A percentile compares a stretch with the other conserved stretches of the same genome.
Evolutionary conservation across 1,140 invertebrate species (phyloP).

Genomic region (Leptinotarsa undecemlineata): DNA sequence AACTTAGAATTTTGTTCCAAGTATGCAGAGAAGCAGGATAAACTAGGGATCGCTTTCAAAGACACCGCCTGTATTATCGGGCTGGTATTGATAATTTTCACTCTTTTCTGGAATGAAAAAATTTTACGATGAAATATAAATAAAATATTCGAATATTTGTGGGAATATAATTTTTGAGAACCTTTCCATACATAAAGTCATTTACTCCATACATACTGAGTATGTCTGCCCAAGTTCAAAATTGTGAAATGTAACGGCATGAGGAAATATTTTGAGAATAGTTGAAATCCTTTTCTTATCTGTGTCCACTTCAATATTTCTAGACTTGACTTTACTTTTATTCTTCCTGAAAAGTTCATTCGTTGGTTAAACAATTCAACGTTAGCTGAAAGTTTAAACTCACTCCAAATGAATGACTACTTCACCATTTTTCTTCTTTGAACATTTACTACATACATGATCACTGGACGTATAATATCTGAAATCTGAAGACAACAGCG

Average conservation of each 20-base stretch:
- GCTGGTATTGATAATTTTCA: conserved; percentile 40
- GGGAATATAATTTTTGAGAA: too few species aligned
- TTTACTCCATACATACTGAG: background rate
- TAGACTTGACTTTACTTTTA: too few species aligned
- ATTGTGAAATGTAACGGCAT: conserved; percentile 11
- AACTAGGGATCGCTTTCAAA: conserved; percentile 27
- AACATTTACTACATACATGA: background rate
- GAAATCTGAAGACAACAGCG: background rate
- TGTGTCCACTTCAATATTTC: too few species aligned
- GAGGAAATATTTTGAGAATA: conserved; percentile 8
- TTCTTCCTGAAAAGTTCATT: too few species aligned
- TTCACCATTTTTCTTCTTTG: background rate
- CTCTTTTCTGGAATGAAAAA: conserved; percentile 26
- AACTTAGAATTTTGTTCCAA: conserved; percentile 28
- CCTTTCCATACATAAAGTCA: background rate
- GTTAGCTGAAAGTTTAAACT: too few species aligned
- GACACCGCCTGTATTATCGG: conserved; percentile 25
- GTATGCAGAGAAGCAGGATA: conserved; percentile 26
- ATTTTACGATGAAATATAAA: too few species aligned
- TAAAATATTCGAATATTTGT: too few species aligned
- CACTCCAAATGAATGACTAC: too few species aligned
- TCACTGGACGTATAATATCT: background rate
- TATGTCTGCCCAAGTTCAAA: conserved; percentile 12
- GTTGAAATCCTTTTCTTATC: background rate
- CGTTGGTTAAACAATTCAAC: too few species aligned